Base-by-base conservation (phyloP, 1,140 invertebrate species). In the Amyelois transitella region DNA sequence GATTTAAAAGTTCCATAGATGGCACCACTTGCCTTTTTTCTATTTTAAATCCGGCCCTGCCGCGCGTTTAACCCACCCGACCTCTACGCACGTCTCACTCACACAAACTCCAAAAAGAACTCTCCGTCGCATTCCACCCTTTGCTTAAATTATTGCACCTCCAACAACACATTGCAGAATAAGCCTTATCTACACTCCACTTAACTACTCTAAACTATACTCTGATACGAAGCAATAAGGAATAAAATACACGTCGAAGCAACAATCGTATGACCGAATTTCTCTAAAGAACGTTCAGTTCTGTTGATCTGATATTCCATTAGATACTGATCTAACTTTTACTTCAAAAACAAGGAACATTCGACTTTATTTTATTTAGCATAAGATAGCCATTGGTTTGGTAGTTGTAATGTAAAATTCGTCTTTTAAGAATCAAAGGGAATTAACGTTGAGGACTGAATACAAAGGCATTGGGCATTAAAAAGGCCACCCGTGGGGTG, bases 91-190 rank as follows among this genome's bases (percentile, higher is more conserved):
- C 78, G 68, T 87, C 82, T 88, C 84, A 83, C 82, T 88, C 84
- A 76, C 84, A 88, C 82, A 86, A 86, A 86, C 75, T 86, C 73
- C 77, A 88, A 88, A 88, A 88, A 88, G 84, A 86, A 86, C 80
- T 77, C 67, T 75, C 84, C 65, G 66, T 86, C 82, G 82, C 82
- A 71, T 81, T 85, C 84, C 81, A 78, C 81, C 84, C 82, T 77
- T 83, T 79, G 81, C 81, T 86, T 85, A 88, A 86, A 88, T 88
- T 84, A 88, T 88, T 88, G 79, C 78, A 81, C 81, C 81, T 80
- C 72, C 76, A 71, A 67, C 72, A 65, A 64, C 53, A 64, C 72
- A 53, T 66, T 70, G 62, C 60, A 74, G 69, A 58, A 72, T 72
- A 69, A 59, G 69, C 55, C 72, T 64, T 74, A 80, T 72, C 72